phyloP scores from a whole-genome alignment of 2,888 invertebrate species.

The Odontocolon sp. region DNA sequence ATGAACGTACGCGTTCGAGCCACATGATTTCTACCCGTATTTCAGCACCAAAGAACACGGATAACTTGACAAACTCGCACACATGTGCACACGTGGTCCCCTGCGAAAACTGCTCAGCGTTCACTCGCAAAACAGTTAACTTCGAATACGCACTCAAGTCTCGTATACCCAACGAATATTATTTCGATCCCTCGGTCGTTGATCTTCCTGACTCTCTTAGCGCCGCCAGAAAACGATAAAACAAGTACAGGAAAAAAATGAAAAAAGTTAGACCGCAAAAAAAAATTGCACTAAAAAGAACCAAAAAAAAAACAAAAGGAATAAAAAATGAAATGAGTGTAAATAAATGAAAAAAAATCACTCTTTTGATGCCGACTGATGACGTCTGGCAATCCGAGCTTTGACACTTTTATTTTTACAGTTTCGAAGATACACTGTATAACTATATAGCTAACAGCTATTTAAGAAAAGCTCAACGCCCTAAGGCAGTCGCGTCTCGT shows the following conservation, averaged over 20 bases:
- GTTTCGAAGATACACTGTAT: neutral
- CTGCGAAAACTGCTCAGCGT: neutral
- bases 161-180: constrained; percentile 12
- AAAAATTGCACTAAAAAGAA: neutral
- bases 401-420: neutral
- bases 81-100: constrained; percentile 4
- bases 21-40: constrained; percentile 33
- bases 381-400: neutral
- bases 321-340: neutral
- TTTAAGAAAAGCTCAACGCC: constrained; percentile 24
- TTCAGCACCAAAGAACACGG: constrained; percentile 21
- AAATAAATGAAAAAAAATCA: neutral
- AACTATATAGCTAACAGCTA: constrained; percentile 7
- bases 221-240: neutral
- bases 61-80: constrained; percentile 36
- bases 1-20: neutral
- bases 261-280: neutral
- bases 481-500: constrained; percentile 5
- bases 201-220: constrained; percentile 2
- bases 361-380: neutral
- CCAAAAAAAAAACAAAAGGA: neutral
- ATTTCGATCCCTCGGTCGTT: constrained; percentile 13
- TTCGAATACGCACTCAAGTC: neutral
- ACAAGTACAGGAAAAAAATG: neutral
- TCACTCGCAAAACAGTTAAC: neutral